Evolutionary conservation across 1,140 invertebrate species (phyloP).

Genomic region (Idris sp.): DNA sequence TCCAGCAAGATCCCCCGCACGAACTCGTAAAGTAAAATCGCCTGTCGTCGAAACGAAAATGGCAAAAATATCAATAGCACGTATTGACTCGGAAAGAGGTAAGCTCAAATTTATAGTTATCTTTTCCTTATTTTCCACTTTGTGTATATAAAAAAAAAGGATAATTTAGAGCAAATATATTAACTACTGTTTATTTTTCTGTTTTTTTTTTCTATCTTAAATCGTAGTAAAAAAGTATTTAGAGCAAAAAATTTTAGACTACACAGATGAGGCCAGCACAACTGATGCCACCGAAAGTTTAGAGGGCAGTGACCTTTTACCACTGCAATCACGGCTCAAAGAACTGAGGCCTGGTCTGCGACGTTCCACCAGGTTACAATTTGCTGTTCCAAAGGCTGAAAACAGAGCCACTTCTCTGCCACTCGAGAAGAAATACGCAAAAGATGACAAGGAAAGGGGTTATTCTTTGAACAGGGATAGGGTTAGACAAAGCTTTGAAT

Average conservation of each 20-base stretch:
- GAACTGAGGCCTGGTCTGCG: conserved; percentile 60
- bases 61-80: conserved; percentile 65
- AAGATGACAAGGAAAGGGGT: conserved; percentile 68
- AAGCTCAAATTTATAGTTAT: not conserved
- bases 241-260: conserved; percentile 22
- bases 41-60: conserved; percentile 58
- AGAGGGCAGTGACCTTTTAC: conserved; percentile 58
- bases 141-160: too few relatives aligned
- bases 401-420: conserved; percentile 74
- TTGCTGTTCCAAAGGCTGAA: conserved; percentile 65
- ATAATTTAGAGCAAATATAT: too few relatives aligned
- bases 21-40: conserved; percentile 61
- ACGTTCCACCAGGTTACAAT: conserved; percentile 67
- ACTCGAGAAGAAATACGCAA: conserved; percentile 66
- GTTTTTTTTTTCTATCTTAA: too few relatives aligned
- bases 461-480: conserved; percentile 72
- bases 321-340: conserved; percentile 65
- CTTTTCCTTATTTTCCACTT: not conserved
- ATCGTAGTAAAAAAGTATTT: too few relatives aligned
- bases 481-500: conserved; percentile 43
- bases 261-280: conserved; percentile 60
- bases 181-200: too few relatives aligned
- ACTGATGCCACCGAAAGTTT: conserved; percentile 47
- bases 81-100: conserved; percentile 66
- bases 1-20: conserved; percentile 50